Conservation (phyloP, 2,888 invertebrate genomes). For the Helleia helle region DNA sequence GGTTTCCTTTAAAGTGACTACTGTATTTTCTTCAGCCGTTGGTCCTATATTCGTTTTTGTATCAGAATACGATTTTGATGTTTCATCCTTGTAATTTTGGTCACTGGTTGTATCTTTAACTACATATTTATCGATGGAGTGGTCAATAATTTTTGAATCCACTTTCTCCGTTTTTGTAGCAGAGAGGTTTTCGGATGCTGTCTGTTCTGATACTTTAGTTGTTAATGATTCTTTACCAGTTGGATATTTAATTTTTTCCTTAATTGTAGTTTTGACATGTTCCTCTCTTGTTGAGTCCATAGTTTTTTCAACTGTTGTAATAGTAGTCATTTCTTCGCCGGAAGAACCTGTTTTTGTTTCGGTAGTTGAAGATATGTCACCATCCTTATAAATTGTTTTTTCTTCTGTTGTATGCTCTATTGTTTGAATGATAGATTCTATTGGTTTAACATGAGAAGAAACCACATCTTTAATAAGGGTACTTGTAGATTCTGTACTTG, state of each 20-base stretch:
- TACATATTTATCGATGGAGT: too few species aligned
- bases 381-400: background rate
- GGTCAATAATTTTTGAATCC: too few species aligned
- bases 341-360: constrained; percentile 12
- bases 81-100: background rate
- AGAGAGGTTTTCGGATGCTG: constrained; percentile 13
- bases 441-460: background rate
- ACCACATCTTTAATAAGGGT: background rate
- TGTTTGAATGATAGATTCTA: background rate
- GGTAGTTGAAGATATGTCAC: background rate
- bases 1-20: constrained; percentile 12
- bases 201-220: constrained; percentile 20
- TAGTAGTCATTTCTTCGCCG: constrained; percentile 16
- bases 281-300: constrained; percentile 11
- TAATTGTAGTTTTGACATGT: background rate
- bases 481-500: background rate
- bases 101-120: background rate
- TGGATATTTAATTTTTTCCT: constrained; percentile 18
- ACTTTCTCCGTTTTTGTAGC: too few species aligned
- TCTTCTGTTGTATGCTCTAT: background rate
- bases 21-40: constrained; percentile 14
- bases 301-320: constrained; percentile 16
- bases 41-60: constrained; percentile 12
- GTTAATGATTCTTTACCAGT: constrained; percentile 21
- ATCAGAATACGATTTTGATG: constrained; percentile 6